These are phyloP conservation scores for Herpetotheres cachinnans DNA, from an alignment of 2,113 vertebrate species.

Conservation along the genomic window DNA sequence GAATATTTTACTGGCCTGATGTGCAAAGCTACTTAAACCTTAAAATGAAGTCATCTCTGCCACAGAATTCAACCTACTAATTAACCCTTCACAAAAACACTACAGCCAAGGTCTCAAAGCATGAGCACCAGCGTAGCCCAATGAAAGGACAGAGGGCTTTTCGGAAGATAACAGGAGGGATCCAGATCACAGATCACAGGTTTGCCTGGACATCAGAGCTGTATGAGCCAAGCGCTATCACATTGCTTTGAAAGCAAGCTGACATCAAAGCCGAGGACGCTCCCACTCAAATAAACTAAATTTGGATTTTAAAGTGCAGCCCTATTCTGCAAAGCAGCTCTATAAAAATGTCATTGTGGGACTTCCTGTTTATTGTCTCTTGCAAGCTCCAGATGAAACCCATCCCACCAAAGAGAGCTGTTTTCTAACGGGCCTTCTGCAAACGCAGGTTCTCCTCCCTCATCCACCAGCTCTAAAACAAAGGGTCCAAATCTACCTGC, in stretches of 20 bases:
- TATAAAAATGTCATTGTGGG: conserved; percentile 23
- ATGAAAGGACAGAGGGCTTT: not conserved
- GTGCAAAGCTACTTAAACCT: conserved; percentile 17
- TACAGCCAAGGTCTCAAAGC: not conserved
- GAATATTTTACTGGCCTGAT: conserved; percentile 24
- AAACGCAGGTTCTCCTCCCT: not conserved
- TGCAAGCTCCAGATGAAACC: not conserved
- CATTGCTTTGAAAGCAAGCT: not conserved
- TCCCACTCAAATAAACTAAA: conserved; percentile 45
- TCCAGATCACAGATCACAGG: not conserved
- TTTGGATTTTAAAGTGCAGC: conserved; percentile 11
- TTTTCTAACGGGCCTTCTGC: not conserved
- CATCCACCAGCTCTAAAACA: not conserved
- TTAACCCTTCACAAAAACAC: not conserved
- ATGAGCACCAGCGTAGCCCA: accelerated
- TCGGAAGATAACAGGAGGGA: not conserved
- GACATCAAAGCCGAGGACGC: not conserved
- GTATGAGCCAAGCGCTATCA: not conserved
- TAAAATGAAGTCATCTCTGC: conserved; percentile 12
- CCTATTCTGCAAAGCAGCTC: not conserved
- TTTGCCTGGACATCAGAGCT: not conserved
- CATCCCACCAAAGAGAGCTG: not conserved
- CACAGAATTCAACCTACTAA: not conserved
- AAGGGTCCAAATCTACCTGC: not conserved
- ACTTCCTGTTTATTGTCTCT: conserved; percentile 46